Evolutionary conservation across 2,797 vertebrate genomes (phyloP), one percentile per base, ranked within the genome.

Genomic region (Girardinus metallicus): DNA sequence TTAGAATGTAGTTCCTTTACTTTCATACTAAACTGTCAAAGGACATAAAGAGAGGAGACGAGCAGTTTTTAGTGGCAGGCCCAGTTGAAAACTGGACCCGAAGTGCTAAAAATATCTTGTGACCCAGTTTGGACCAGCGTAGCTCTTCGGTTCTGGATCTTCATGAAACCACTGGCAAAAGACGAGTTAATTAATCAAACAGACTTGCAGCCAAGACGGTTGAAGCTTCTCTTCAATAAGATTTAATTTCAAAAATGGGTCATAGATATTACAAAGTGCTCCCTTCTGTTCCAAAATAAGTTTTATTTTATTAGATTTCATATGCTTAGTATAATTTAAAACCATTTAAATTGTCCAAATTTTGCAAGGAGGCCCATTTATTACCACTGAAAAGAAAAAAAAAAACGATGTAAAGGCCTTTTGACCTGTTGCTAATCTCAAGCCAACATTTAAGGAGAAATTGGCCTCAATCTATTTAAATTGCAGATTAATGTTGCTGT

Each of bases 101-200:
- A 10, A 26, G 55, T 21, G 31, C n/a, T 78, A 70, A 60, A 55
- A 60, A 11, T 74, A 71, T 29, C 68, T 71, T 29, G 26, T 77
- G 71, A 55, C 41, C 21, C 51, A 78, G 43, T 82, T 75, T 64
- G n/a, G 53, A 79, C 15, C 55, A 9, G 2, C 49, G 9, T 13
- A 62, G 44, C n/a, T 41, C 43, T 31, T 70, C 31, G 16, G 3
- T 57, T 41, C 5, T 78, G 34, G 34, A 10, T n/a, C 73, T 71
- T 43, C 3, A 71, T 26, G 6, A 78, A 70, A 34, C 21, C 16
- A 44, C 9, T 73, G 29, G 15, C n/a, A 47, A 23, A 41, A 34
- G 44, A 44, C 4, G 1, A 13, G 43, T 36, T 7, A 41, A 39
- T 39, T 26, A 68, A 41, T 70, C 10, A 70, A 43, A 43, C 66